These are phyloP conservation scores for Drosophila gaucha DNA, from an alignment of 2,888 invertebrate genomes.

Conservation along the genomic window DNA sequence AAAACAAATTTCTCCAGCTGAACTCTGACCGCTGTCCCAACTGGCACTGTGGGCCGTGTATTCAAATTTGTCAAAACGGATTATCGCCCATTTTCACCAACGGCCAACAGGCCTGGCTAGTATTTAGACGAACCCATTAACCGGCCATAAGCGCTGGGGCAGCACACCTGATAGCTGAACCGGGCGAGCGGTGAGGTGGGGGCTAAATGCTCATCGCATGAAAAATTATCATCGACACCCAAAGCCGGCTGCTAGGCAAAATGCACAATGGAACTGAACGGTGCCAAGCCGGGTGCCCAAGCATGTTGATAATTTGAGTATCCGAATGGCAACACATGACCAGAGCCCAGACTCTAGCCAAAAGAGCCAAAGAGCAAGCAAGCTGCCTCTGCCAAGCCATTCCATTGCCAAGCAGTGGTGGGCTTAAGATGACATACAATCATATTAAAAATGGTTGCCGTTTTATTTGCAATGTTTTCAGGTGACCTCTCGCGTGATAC, in stretches of 20 bases:
- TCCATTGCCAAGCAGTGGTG: too few species aligned
- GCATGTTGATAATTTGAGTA: slow-evolving; percentile 79
- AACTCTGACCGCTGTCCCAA: slow-evolving; percentile 54
- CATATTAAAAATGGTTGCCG: slow-evolving; percentile 82
- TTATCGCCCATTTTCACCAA: slow-evolving; percentile 79
- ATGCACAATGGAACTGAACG: slow-evolving; percentile 55
- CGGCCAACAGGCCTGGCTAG: slow-evolving; percentile 47
- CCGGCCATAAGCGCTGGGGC: too few species aligned
- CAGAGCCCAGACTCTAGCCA: slow-evolving; percentile 21
- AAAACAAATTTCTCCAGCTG: slow-evolving; percentile 44
- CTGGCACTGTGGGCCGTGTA: slow-evolving; percentile 53
- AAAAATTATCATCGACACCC: slow-evolving; percentile 80
- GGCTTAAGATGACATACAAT: slow-evolving; percentile 82
- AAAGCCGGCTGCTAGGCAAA: slow-evolving; percentile 47
- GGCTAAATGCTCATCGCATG: slow-evolving; percentile 63
- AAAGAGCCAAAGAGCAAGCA: slow-evolving; percentile 17
- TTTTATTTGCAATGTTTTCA: slow-evolving; percentile 79
- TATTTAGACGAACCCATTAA: slow-evolving; percentile 81
- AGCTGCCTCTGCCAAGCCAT: slow-evolving; percentile 39
- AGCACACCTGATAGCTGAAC: slow-evolving; percentile 41
- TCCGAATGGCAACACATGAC: slow-evolving; percentile 71
- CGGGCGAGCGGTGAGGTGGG: slow-evolving; percentile 1
- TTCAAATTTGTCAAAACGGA: slow-evolving; percentile 81
- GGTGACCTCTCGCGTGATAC: slow-evolving; percentile 66
- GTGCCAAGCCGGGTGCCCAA: slow-evolving; percentile 27